phyloP scores from a whole-genome alignment of 2,113 vertebrate genomes.

The Shinisaurus crocodilurus region DNA sequence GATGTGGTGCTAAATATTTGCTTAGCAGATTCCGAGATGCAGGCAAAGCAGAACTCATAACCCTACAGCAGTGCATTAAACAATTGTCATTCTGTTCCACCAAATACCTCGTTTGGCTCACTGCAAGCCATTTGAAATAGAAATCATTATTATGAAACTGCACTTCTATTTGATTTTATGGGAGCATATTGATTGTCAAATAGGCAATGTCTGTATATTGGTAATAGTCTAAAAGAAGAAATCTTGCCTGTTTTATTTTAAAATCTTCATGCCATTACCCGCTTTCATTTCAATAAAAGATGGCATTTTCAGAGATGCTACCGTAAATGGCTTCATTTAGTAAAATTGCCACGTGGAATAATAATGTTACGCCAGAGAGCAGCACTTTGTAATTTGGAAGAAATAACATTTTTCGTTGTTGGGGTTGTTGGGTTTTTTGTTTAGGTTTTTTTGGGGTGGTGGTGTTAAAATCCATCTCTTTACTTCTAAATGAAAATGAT shows the following conservation, averaged over 20 bases:
- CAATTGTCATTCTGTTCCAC: constrained; percentile 71
- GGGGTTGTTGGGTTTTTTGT: too few species aligned
- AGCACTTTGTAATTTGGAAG: constrained; percentile 67
- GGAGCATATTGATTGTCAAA: constrained; percentile 75
- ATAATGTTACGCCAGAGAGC: constrained; percentile 73
- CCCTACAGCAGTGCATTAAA: constrained; percentile 74
- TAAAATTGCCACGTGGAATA: constrained; percentile 72
- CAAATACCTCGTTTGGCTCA: constrained; percentile 74
- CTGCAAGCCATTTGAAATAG: constrained; percentile 75
- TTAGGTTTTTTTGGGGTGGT: too few species aligned
- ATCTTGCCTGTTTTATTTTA: constrained; percentile 74
- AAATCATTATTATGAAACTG: constrained; percentile 76
- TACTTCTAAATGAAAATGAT: constrained; percentile 62
- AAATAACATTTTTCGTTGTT: constrained; percentile 60
- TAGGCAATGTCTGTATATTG: constrained; percentile 77
- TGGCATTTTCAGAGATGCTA: constrained; percentile 73
- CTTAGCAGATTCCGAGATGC: constrained; percentile 58
- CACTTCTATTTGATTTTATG: constrained; percentile 78
- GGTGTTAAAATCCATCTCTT: constrained; percentile 36
- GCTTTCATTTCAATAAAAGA: constrained; percentile 77
- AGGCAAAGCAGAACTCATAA: constrained; percentile 67
- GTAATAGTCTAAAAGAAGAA: constrained; percentile 73
- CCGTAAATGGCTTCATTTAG: constrained; percentile 76
- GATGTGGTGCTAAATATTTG: constrained; percentile 62
- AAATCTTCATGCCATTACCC: constrained; percentile 66